A percentile compares a stretch with the other conserved stretches of the same genome.
Conservation (phyloP, 2,888 invertebrate species). For the Meiosimyza decipiens region DNA sequence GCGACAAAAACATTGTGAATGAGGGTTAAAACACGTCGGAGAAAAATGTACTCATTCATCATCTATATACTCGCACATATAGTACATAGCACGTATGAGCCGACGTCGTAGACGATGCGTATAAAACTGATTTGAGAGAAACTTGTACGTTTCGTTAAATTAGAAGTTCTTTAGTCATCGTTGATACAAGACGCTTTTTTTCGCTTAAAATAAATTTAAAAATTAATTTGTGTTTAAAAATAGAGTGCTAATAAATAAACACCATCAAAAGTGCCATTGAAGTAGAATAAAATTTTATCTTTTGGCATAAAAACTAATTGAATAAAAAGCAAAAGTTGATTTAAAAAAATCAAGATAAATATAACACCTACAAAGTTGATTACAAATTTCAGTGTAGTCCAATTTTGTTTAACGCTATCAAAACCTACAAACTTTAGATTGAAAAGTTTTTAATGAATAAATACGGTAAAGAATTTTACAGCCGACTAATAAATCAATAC, state of each 20-base stretch:
- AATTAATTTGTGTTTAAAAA: conserved; percentile 26
- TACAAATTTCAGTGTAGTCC: not conserved
- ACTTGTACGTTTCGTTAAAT: conserved; percentile 39
- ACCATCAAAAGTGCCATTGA: not conserved
- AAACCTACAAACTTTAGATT: not conserved
- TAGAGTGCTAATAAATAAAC: not conserved
- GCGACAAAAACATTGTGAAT: not conserved
- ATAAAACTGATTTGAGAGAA: conserved; percentile 43
- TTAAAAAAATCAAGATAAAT: conserved; percentile 19
- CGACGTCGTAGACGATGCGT: conserved; percentile 30
- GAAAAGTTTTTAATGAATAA: conserved; percentile 5
- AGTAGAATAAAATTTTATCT: not conserved
- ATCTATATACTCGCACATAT: conserved; percentile 15
- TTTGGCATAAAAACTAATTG: no score
- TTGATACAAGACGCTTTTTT: conserved; percentile 42
- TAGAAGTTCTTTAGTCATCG: conserved; percentile 47
- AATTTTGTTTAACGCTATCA: not conserved
- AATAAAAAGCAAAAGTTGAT: conserved; percentile 2
- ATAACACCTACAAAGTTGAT: not conserved
- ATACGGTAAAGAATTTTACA: not conserved
- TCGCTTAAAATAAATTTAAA: not conserved
- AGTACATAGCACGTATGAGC: conserved; percentile 16
- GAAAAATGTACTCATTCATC: not conserved
- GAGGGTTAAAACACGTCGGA: conserved; percentile 24
- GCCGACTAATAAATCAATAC: conserved; percentile 23